A percentile compares a stretch with the other conserved stretches of the same genome.
Evolutionary conservation across 2,797 vertebrate species (phyloP).

Genomic region (Anas bahamensis): DNA sequence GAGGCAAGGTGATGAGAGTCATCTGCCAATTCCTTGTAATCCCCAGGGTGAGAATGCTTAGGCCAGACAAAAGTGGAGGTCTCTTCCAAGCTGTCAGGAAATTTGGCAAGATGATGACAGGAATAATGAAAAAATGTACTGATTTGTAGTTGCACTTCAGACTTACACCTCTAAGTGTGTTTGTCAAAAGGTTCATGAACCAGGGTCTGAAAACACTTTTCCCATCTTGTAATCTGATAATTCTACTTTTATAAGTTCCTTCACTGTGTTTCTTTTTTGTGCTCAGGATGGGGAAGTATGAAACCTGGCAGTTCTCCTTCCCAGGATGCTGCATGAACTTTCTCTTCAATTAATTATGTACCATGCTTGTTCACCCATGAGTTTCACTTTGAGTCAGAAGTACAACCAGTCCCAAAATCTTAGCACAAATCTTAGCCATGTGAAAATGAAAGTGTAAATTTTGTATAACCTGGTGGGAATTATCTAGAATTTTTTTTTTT

Average conservation of each 20-base stretch:
- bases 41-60: slow-evolving; percentile 7
- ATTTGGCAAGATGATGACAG: slow-evolving; percentile 3
- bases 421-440: background rate
- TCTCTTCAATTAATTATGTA: background rate
- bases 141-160: slow-evolving; percentile 3
- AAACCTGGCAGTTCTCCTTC: background rate
- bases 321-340: background rate
- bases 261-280: background rate
- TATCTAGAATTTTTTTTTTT: background rate
- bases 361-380: background rate
- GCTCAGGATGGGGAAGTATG: background rate
- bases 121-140: background rate
- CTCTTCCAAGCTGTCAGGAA: slow-evolving; percentile 29
- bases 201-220: background rate
- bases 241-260: background rate
- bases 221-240: background rate
- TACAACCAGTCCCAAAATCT: background rate
- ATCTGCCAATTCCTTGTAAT: slow-evolving; percentile 22
- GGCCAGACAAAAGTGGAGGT: background rate
- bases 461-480: background rate
- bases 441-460: background rate
- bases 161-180: background rate
- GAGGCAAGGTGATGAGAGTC: background rate
- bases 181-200: slow-evolving; percentile 1
- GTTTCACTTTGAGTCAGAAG: slow-evolving; percentile 10